Conservation (phyloP, 2,113 vertebrate species). For the Mormyrus iriodes region DNA sequence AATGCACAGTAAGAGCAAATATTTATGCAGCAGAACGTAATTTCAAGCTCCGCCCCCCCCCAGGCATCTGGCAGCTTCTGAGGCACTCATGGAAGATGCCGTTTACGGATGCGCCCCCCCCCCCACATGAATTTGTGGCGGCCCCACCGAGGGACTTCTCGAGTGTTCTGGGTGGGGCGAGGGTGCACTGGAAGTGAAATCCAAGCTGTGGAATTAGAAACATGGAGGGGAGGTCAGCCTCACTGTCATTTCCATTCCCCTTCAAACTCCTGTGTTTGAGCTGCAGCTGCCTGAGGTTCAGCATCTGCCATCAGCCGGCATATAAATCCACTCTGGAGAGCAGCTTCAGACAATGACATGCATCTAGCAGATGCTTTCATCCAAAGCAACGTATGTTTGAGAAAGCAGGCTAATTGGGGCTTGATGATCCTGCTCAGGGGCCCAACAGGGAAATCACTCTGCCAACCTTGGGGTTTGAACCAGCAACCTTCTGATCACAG, state of each 20-base stretch:
- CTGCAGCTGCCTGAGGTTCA: not conserved
- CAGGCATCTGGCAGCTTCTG: not conserved
- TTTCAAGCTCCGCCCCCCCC: constrained; percentile 25
- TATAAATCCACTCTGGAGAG: not conserved
- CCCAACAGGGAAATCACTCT: not conserved
- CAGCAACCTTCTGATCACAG: not conserved
- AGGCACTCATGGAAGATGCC: not conserved
- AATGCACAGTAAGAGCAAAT: constrained; percentile 39
- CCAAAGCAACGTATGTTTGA: not conserved
- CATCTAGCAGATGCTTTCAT: not conserved
- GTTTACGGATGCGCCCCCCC: not conserved
- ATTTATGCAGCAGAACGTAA: constrained; percentile 36
- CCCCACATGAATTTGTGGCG: constrained; percentile 15
- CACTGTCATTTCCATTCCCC: not conserved
- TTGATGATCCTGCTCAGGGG: not conserved
- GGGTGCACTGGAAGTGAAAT: not conserved
- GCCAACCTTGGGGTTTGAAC: not conserved
- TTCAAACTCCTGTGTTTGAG: not conserved
- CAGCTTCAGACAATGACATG: not conserved
- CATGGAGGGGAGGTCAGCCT: not conserved
- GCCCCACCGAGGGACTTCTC: not conserved
- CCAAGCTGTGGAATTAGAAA: not conserved
- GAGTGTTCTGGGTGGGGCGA: not conserved
- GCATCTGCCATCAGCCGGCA: too few relatives aligned
- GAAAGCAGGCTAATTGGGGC: not conserved